phyloP scores from a whole-genome alignment of 2,888 invertebrate genomes.

The Hyppa rectilinea region DNA sequence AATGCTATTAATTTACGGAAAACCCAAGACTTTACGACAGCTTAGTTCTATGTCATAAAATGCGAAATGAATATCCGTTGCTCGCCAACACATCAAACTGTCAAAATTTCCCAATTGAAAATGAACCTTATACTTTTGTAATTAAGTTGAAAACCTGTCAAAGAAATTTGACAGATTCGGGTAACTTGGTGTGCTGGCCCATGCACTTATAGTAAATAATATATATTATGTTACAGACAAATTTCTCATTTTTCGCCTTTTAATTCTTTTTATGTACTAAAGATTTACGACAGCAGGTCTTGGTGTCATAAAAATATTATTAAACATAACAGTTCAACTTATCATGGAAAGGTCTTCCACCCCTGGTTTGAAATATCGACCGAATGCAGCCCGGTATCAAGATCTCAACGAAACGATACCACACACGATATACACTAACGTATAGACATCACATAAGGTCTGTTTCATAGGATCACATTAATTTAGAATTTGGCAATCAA shows the following conservation, averaged over 20 bases:
- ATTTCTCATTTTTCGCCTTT: neutral
- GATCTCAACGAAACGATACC: slow-evolving; percentile 75
- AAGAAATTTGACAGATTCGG: no score
- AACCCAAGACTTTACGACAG: no score
- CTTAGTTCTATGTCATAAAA: no score
- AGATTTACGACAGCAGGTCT: neutral
- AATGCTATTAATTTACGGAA: no score
- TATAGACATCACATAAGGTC: slow-evolving; percentile 61
- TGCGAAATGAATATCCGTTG: no score
- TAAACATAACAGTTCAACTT: neutral
- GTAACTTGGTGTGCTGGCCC: no score
- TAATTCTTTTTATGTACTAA: neutral
- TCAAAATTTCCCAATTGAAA: no score
- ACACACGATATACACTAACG: slow-evolving; percentile 73
- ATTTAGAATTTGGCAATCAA: no score
- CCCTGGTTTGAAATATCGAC: slow-evolving; percentile 60
- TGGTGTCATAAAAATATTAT: neutral
- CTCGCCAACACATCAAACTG: no score
- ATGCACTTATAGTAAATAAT: no score
- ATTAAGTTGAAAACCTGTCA: no score
- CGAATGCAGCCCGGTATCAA: slow-evolving; percentile 68
- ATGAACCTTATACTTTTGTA: no score
- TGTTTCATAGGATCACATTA: slow-evolving; percentile 41
- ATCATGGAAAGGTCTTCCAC: slow-evolving; percentile 13
- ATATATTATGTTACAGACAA: neutral